Base-by-base conservation (phyloP, 2,113 vertebrate genomes). In the Felis chaus region DNA sequence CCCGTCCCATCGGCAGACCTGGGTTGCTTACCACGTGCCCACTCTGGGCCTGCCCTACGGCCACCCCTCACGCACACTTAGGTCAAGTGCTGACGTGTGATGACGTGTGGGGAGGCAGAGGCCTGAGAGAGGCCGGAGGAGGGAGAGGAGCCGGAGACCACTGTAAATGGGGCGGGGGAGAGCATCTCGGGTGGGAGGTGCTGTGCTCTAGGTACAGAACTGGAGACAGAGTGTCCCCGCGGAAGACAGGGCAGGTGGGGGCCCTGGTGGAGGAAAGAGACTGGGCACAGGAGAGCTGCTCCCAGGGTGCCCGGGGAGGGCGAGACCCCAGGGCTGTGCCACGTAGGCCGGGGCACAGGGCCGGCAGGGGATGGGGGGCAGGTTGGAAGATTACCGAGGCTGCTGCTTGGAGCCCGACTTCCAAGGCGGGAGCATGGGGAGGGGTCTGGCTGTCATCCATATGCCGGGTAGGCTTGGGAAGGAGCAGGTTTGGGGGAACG, bases 1-100 rank as follows among this genome's bases (percentile, higher is more conserved):
- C 25, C 23, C 45, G 7, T 50, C 45, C 36, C 1, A 33, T 74
- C 1, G 4, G 1, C 41, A 50, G 63, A 71, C 61, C 65, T 4
- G 11, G 83, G n/a, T 23, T 3, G 0, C 63, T 41, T 23, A 0
- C 82, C 16, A 0, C 0, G 7, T 27, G 89, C 55, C 68, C 23
- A 2, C 41, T 16, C 7, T 0, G 3, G 65, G 73, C 45, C 61
- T 48, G 23, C 33, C 69, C 33, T n/a, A 4, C 27, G 13, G 25
- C 23, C 1, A 14, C 39, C 41, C 25, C 50, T 8, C 36, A 4
- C 16, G 1, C 36, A 1, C 23, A 1, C 55, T 25, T 31, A 39
- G 16, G 5, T 1, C 50, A 76, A 0, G 19, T 19, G 87, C 55
- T n/a, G 55, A 39, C 11, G 0, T 29, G 53, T 36, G 19, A 15